A percentile compares a stretch with the other conserved stretches of the same genome.
These are phyloP conservation scores for Eupeodes luniger DNA, from an alignment of 2,888 invertebrate genomes.

Conservation along the genomic window DNA sequence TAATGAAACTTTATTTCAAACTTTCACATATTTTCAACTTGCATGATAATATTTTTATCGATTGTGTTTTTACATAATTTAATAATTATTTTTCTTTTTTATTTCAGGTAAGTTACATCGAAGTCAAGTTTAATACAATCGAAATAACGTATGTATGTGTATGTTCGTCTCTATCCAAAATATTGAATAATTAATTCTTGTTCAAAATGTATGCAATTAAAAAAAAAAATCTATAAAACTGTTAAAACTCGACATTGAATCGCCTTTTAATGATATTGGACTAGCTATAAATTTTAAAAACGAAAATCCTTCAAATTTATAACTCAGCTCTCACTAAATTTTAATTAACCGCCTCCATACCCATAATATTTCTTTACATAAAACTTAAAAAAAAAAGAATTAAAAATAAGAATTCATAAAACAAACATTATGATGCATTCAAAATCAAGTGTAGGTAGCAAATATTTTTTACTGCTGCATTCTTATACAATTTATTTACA, in stretches of 20 bases:
- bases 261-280: neutral
- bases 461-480: neutral
- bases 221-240: neutral
- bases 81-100: neutral
- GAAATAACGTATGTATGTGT: too few relatives aligned
- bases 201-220: neutral
- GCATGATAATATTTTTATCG: too few relatives aligned
- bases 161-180: too few relatives aligned
- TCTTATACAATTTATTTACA: slow-evolving; percentile 32
- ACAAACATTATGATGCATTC: neutral
- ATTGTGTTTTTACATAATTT: too few relatives aligned
- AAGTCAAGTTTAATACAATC: neutral
- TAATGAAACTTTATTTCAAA: too few relatives aligned
- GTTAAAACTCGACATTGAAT: neutral
- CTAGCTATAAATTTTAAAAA: neutral
- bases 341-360: slow-evolving; percentile 10
- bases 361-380: slow-evolving; percentile 1
- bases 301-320: slow-evolving; percentile 1
- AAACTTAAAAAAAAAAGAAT: neutral
- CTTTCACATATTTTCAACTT: too few relatives aligned
- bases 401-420: neutral
- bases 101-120: slow-evolving; percentile 37
- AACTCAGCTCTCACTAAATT: slow-evolving; percentile 2
- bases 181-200: too few relatives aligned
- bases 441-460: neutral